Conservation (phyloP, 2,797 vertebrate genomes). For the Sylvilagus floridanus region DNA sequence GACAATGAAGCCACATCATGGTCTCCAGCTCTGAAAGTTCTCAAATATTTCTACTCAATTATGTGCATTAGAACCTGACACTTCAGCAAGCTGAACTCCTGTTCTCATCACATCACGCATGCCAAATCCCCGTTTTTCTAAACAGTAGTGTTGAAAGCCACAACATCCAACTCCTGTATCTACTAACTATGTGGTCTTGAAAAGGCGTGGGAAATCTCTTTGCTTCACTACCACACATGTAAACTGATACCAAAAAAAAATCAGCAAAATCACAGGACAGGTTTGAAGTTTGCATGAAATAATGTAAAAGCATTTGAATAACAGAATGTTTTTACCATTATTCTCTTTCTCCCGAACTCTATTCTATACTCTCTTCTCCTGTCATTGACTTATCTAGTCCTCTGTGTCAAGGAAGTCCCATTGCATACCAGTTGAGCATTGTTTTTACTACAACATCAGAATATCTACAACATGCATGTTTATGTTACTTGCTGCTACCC, state of each 20-base stretch:
- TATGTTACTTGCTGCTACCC: not conserved
- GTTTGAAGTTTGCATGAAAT: slow-evolving; percentile 15
- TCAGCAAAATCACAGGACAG: not conserved
- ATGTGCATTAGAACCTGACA: not conserved
- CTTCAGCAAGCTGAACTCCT: not conserved
- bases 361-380: not conserved
- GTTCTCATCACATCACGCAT: not conserved
- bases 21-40: not conserved
- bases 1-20: not conserved
- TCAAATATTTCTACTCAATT: not conserved
- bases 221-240: not conserved
- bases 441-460: not conserved
- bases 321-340: not conserved
- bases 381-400: not conserved
- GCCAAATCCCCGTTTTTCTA: not conserved
- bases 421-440: not conserved
- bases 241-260: not conserved
- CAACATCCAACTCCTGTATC: not conserved
- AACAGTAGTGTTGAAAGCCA: not conserved
- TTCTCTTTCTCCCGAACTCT: not conserved
- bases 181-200: not conserved
- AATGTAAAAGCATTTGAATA: not conserved
- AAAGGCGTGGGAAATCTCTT: not conserved
- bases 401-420: not conserved
- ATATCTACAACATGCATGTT: not conserved